Percentiles rank a stretch among this genome's conserved stretches.
phyloP scores from a whole-genome alignment of 2,797 vertebrate genomes.

The Geotrypetes seraphini region DNA sequence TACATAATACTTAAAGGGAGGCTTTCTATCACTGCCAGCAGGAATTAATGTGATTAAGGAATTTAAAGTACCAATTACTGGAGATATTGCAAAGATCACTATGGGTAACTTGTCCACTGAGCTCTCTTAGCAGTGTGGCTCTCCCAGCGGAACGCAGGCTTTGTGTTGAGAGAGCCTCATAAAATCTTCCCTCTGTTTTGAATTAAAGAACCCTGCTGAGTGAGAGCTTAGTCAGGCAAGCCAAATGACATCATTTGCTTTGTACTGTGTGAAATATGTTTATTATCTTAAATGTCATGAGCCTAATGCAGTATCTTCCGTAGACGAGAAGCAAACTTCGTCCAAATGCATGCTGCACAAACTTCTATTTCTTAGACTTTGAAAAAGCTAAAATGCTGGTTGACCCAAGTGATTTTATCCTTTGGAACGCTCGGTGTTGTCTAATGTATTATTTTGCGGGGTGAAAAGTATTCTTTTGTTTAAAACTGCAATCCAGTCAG shows the following conservation, averaged over 20 bases:
- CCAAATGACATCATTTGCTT: constrained; percentile 56
- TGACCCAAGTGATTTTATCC: too few species aligned
- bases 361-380: constrained; percentile 31
- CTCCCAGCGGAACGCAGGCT: constrained; percentile 31
- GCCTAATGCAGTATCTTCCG: constrained; percentile 41
- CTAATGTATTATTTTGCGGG: too few species aligned
- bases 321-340: constrained; percentile 46
- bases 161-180: constrained; percentile 46
- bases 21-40: too few species aligned
- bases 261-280: constrained; percentile 51
- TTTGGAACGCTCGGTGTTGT: too few species aligned
- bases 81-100: constrained; percentile 22
- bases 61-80: constrained; percentile 25
- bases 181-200: constrained; percentile 52
- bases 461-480: too few species aligned
- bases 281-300: constrained; percentile 55
- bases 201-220: constrained; percentile 48
- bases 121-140: constrained; percentile 19
- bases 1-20: too few species aligned
- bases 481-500: too few species aligned
- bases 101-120: constrained; percentile 6
- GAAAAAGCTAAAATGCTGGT: too few species aligned
- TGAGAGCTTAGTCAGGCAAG: constrained; percentile 48
- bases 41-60: too few species aligned
- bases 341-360: constrained; percentile 47